Percentiles rank a stretch among this genome's conserved stretches.
Evolutionary conservation across 2,797 vertebrate genomes (phyloP).

Genomic region (Mycteria americana): DNA sequence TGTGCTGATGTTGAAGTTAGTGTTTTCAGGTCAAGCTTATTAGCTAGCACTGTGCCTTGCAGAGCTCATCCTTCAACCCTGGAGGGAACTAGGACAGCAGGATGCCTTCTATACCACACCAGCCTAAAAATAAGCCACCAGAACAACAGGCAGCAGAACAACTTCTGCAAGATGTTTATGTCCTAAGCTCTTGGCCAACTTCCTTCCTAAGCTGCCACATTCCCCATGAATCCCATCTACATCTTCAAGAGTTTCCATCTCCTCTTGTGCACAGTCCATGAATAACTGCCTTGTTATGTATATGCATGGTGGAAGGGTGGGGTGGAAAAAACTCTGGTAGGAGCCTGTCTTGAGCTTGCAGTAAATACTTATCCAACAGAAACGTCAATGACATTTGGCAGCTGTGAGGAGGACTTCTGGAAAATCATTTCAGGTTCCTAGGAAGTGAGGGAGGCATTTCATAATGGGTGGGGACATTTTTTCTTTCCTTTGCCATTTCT

Average conservation of each 20-base stretch:
- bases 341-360: conserved; percentile 54
- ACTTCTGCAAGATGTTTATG: background rate
- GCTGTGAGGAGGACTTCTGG: conserved; percentile 27
- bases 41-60: background rate
- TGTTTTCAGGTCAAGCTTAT: background rate
- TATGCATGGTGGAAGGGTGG: conserved; percentile 27
- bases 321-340: conserved; percentile 65
- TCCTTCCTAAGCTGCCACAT: background rate
- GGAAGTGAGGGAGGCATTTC: conserved; percentile 43
- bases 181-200: conserved; percentile 2
- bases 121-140: conserved; percentile 43
- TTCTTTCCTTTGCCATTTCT: conserved; percentile 33
- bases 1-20: background rate
- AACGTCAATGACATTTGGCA: conserved; percentile 50
- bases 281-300: conserved; percentile 61
- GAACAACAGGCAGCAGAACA: conserved; percentile 30
- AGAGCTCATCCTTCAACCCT: background rate
- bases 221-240: conserved; percentile 41
- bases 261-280: conserved; percentile 10
- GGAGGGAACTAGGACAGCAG: background rate
- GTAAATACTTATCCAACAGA: conserved; percentile 59
- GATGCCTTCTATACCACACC: background rate
- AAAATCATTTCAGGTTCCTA: conserved; percentile 61
- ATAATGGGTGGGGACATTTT: conserved; percentile 30
- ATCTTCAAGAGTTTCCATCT: conserved; percentile 52